Conservation (phyloP, 2,113 vertebrate genomes). For the Epinephelus cyanopodus region DNA sequence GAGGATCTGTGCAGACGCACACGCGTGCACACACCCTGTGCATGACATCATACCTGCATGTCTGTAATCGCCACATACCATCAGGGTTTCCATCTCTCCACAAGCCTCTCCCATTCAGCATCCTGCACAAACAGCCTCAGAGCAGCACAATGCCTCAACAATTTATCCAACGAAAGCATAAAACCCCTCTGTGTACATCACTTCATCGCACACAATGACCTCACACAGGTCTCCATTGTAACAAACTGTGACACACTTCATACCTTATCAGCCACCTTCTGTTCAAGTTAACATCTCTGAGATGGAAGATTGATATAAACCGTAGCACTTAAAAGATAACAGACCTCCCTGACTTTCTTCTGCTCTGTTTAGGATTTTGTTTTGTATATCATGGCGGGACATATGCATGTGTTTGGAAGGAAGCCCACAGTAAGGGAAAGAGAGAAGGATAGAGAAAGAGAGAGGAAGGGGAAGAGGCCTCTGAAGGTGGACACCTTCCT, state of each 20-base stretch:
- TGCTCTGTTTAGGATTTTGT: conserved; percentile 89
- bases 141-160: conserved; percentile 74
- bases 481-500: conserved; percentile 92
- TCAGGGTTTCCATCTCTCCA: conserved; percentile 78
- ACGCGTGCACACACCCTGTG: conserved; percentile 60
- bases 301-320: conserved; percentile 68
- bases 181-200: conserved; percentile 76
- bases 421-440: conserved; percentile 85
- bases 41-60: conserved; percentile 86
- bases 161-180: conserved; percentile 64
- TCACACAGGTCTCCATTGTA: conserved; percentile 83
- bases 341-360: conserved; percentile 75
- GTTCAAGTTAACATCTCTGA: conserved; percentile 68
- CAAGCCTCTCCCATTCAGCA: conserved; percentile 75
- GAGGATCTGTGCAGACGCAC: conserved; percentile 31
- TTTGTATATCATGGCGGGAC: conserved; percentile 92
- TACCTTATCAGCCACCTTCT: conserved; percentile 72
- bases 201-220: conserved; percentile 81
- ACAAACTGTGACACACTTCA: conserved; percentile 85
- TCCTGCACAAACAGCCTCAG: conserved; percentile 77
- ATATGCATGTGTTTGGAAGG: conserved; percentile 91
- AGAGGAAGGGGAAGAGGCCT: conserved; percentile 84
- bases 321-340: conserved; percentile 70
- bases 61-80: conserved; percentile 84
- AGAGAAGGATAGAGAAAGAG: conserved; percentile 86